These are phyloP conservation scores for Psittacara wagleri DNA, from an alignment of 2,113 vertebrate genomes.

Conservation along the genomic window DNA sequence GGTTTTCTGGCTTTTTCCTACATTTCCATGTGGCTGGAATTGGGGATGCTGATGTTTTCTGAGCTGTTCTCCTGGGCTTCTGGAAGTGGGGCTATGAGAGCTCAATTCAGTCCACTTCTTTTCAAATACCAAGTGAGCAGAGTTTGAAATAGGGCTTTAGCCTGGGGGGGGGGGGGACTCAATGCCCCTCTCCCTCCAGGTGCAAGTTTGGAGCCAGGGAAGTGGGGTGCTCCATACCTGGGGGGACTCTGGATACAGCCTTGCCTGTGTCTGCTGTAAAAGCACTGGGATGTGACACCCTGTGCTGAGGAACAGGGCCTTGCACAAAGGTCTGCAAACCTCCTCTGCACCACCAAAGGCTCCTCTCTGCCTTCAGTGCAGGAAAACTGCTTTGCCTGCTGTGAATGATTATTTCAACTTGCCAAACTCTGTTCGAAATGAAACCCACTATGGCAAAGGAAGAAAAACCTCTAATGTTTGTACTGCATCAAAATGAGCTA, in stretches of 20 bases:
- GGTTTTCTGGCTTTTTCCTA: not conserved
- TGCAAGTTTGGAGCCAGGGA: not conserved
- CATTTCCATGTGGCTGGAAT: not conserved
- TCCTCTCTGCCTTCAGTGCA: not conserved
- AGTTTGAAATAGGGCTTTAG: not conserved
- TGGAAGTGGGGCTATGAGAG: not conserved
- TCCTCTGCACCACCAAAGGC: not conserved
- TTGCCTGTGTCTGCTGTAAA: not conserved
- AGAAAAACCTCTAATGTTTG: not conserved
- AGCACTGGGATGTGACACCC: rapidly evolving
- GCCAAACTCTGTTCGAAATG: not conserved
- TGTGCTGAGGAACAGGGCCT: rapidly evolving
- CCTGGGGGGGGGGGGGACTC: not conserved
- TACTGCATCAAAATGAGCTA: not conserved
- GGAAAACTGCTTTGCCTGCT: not conserved
- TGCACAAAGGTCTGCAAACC: rapidly evolving
- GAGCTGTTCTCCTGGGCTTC: not conserved
- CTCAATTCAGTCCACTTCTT: not conserved
- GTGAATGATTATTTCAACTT: not conserved
- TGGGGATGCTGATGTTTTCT: not conserved
- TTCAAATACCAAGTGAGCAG: not conserved
- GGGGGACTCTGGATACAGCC: not conserved
- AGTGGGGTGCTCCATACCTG: rapidly evolving
- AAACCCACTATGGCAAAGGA: not conserved
- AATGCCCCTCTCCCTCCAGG: not conserved